A percentile compares a stretch with the other conserved stretches of the same genome.
Evolutionary conservation across 2,113 vertebrate genomes (phyloP).

Genomic region (Marcusenius ussheri): DNA sequence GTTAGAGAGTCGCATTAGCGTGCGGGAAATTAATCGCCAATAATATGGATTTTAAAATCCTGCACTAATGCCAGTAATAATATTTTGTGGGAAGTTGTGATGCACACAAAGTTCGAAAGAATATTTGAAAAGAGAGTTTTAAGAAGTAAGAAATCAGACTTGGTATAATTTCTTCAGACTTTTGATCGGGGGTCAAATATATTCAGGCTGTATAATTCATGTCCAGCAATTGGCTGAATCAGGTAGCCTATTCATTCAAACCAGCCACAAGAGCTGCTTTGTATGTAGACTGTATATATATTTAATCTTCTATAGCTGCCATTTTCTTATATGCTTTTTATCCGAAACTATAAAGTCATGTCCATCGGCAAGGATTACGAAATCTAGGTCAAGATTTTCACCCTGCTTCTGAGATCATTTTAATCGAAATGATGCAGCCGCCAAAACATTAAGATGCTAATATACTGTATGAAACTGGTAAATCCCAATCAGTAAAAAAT

Average conservation of each 20-base stretch:
- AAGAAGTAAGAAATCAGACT: background rate
- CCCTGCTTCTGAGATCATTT: background rate
- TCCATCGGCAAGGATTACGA: background rate
- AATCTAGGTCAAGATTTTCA: background rate
- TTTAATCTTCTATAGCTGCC: background rate
- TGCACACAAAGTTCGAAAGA: background rate
- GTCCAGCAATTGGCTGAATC: constrained; percentile 3
- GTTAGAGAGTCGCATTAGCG: background rate
- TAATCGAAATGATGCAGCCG: background rate
- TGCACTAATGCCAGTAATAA: background rate
- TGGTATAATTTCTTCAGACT: background rate
- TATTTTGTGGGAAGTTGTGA: background rate
- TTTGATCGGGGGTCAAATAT: background rate
- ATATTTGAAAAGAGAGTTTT: background rate
- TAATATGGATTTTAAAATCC: background rate
- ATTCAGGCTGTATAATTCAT: background rate
- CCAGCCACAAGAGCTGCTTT: background rate
- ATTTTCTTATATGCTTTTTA: background rate
- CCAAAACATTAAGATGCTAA: background rate
- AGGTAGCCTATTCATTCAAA: background rate
- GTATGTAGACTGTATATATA: background rate
- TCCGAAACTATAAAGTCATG: background rate
- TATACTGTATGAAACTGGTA: background rate
- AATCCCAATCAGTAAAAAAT: background rate
- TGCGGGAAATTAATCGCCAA: background rate